Evolutionary conservation across 2,888 invertebrate genomes (phyloP).

Genomic region (Dinocampus coccinellae): DNA sequence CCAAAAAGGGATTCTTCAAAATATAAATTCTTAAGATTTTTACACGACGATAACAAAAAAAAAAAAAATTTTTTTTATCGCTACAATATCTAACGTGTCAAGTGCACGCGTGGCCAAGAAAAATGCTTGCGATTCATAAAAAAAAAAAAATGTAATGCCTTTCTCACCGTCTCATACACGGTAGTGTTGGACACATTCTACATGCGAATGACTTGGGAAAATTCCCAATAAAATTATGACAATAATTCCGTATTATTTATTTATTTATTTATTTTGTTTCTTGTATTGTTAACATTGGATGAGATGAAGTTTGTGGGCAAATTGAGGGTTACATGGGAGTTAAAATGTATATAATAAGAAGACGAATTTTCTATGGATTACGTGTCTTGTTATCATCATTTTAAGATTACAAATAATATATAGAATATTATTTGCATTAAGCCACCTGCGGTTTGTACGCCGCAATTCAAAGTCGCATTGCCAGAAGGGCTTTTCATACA

Average conservation of each 20-base stretch:
- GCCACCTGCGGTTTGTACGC: constrained; percentile 19
- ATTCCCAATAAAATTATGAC: background rate
- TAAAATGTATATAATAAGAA: constrained; percentile 1
- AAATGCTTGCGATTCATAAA: constrained; percentile 4
- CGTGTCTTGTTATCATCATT: constrained; percentile 38
- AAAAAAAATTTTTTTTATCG: too few species aligned
- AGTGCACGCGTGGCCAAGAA: constrained; percentile 13
- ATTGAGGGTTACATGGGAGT: background rate
- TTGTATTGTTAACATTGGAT: background rate
- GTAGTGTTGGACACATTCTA: background rate
- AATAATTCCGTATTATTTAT: background rate
- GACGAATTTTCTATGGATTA: constrained; percentile 2
- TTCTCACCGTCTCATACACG: background rate
- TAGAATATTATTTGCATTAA: constrained; percentile 37
- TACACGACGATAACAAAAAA: constrained; percentile 14
- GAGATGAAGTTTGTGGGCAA: background rate
- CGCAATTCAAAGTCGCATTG: constrained; percentile 32
- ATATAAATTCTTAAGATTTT: constrained; percentile 3
- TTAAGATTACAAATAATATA: constrained; percentile 43
- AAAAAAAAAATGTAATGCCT: background rate
- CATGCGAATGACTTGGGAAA: background rate
- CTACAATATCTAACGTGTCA: constrained; percentile 8
- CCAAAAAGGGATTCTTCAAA: background rate
- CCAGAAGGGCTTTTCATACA: constrained; percentile 20
- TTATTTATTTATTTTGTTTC: background rate